These are phyloP conservation scores for Amblyteles armatorius DNA, from an alignment of 2,888 invertebrate species.

Conservation along the genomic window DNA sequence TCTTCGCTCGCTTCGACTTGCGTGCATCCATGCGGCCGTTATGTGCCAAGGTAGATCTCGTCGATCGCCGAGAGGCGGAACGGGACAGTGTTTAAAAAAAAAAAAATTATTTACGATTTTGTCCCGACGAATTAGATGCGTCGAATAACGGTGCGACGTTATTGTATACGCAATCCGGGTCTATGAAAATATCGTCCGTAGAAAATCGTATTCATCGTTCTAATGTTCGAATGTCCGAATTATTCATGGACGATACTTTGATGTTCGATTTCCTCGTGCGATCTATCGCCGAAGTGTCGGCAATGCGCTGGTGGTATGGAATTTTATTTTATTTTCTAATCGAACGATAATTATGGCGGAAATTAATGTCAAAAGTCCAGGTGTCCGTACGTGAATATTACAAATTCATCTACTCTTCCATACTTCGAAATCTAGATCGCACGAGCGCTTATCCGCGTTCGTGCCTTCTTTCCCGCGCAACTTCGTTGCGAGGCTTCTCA, in stretches of 20 bases:
- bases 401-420: neutral
- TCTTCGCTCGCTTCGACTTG: neutral
- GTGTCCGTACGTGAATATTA: too few relatives aligned
- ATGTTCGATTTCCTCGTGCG: neutral
- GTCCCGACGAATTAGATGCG: constrained; percentile 16
- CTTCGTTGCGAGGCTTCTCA: constrained; percentile 49
- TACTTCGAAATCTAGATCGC: neutral
- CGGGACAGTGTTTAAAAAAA: too few relatives aligned
- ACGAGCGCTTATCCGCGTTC: neutral
- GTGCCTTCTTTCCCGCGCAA: neutral
- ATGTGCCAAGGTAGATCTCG: neutral
- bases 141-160: neutral
- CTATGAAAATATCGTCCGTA: neutral
- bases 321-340: too few relatives aligned
- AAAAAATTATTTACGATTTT: constrained; percentile 18
- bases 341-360: too few relatives aligned
- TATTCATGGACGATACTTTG: constrained; percentile 26
- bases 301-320: neutral
- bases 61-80: neutral
- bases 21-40: neutral
- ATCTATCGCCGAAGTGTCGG: neutral
- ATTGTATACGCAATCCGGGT: neutral
- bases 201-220: constrained; percentile 1
- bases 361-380: too few relatives aligned
- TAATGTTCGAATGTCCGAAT: constrained; percentile 5